Evolutionary conservation across 1,140 invertebrate species (phyloP), one percentile per base, ranked within the genome.

Genomic region (Lepidurus couesii): DNA sequence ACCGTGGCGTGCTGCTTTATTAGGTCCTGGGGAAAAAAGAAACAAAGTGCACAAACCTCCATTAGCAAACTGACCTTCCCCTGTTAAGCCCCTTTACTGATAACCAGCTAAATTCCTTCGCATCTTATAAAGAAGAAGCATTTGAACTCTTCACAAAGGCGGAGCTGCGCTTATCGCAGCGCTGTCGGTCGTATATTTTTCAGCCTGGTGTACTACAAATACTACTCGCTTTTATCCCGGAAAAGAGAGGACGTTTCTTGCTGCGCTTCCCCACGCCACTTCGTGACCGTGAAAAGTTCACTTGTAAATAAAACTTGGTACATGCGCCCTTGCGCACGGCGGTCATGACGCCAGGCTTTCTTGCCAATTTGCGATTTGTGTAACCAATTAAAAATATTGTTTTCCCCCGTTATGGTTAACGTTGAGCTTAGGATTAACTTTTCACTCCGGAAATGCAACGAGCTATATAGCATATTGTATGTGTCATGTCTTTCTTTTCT

Each of bases 81-180:
- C 53, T 65, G 21, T 13, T 7, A 65, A 65, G 8, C 53, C 16
- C 53, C 53, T 21, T 65, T 65, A 65, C 53, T 65, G 53, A 65
- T 21, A 65, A 7, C 6, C 53, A 5, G 10, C 53, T n/a, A 65
- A 65, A n/a, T 65, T 21, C 53, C 21, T 65, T 65, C 9, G 13
- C 53, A 7, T 65, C 21, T 65, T 65, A 21, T 65, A 65, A 65
- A 65, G 53, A 21, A 65, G 21, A 65, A 13, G 53, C 8, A n/a
- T 65, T 65, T 65, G 13, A 65, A 65, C 53, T 21, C 53, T 65
- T 65, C 21, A n/a, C 53, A 65, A 65, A 21, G 53, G 53, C 53
- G 53, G 53, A 21, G 53, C 53, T 65, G 53, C 13, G 53, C 53
- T 65, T 65, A 65, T 1, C 53, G 53, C n/a, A 7, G 53, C 53